Percentiles rank a stretch among this genome's conserved stretches.
phyloP scores from a whole-genome alignment of 1,140 invertebrate genomes.

The Megalonaias nervosa region DNA sequence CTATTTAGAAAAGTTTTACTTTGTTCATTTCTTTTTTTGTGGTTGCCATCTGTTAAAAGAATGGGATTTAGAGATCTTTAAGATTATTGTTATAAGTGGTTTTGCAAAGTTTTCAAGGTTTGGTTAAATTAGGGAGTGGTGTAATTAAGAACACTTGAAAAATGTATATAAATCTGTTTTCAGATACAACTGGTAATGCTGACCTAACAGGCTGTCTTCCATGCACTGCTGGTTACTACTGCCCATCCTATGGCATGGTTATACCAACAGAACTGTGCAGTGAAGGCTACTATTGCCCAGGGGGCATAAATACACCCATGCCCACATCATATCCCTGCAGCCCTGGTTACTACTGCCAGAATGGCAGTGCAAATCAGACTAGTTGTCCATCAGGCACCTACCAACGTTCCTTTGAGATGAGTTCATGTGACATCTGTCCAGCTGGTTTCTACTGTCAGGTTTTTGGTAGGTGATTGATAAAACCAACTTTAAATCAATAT shows the following conservation, averaged over 20 bases:
- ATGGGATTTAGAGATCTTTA: no score
- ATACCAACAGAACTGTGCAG: slow-evolving; percentile 53
- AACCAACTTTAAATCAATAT: no score
- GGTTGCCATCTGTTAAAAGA: no score
- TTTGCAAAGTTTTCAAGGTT: no score
- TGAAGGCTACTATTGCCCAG: slow-evolving; percentile 64
- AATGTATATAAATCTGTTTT: background rate
- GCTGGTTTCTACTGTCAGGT: slow-evolving; percentile 65
- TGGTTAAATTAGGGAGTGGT: no score
- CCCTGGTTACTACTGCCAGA: slow-evolving; percentile 65
- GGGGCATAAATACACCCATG: slow-evolving; percentile 52
- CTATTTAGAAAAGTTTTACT: no score
- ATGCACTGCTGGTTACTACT: slow-evolving; percentile 65
- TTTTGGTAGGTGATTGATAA: slow-evolving; percentile 49
- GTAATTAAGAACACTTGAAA: no score
- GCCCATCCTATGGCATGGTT: slow-evolving; percentile 55
- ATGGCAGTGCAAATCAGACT: slow-evolving; percentile 62
- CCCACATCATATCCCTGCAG: slow-evolving; percentile 55
- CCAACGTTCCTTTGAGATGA: slow-evolving; percentile 59
- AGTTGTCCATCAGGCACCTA: slow-evolving; percentile 68
- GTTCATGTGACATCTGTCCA: slow-evolving; percentile 62
- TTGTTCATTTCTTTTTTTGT: no score
- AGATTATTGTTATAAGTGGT: no score
- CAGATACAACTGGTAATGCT: slow-evolving; percentile 55
- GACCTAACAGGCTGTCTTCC: slow-evolving; percentile 57